Conservation (phyloP, 2,113 vertebrate genomes). For the Salvelinus alpinus region DNA sequence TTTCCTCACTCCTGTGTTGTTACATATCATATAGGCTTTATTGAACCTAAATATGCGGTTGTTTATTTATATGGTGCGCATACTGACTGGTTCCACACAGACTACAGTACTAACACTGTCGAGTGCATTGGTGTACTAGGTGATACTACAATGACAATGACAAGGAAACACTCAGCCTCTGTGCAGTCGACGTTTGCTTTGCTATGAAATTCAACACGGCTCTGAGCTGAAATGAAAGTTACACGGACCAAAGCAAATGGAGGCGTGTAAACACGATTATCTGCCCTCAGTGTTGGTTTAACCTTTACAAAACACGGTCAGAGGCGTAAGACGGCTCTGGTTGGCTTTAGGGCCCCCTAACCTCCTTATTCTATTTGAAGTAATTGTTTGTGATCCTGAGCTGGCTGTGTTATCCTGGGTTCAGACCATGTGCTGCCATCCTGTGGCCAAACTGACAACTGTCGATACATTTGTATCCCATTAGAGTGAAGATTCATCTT, state of each 20-base stretch:
- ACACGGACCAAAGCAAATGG: not conserved
- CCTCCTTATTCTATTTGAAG: not conserved
- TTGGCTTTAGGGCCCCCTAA: not conserved
- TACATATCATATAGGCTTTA: too few relatives aligned
- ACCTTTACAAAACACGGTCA: conserved; percentile 25
- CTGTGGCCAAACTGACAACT: not conserved
- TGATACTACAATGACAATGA: not conserved
- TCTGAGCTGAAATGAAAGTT: not conserved
- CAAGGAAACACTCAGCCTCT: conserved; percentile 6
- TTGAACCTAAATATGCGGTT: too few relatives aligned
- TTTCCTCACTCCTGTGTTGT: too few relatives aligned
- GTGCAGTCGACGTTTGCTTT: conserved; percentile 23
- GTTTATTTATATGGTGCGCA: too few relatives aligned
- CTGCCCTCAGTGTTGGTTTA: conserved; percentile 25
- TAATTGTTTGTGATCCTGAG: not conserved
- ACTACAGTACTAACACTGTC: too few relatives aligned
- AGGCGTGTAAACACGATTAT: conserved; percentile 39
- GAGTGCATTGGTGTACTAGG: not conserved
- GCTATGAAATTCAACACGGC: not conserved
- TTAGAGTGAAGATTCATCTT: not conserved
- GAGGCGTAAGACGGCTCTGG: not conserved
- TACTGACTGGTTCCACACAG: too few relatives aligned
- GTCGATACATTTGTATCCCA: not conserved
- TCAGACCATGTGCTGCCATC: not conserved
- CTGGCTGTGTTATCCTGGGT: not conserved